Evolutionary conservation across 2,888 invertebrate species (phyloP).

Genomic region (Leptopterna dolabrata): DNA sequence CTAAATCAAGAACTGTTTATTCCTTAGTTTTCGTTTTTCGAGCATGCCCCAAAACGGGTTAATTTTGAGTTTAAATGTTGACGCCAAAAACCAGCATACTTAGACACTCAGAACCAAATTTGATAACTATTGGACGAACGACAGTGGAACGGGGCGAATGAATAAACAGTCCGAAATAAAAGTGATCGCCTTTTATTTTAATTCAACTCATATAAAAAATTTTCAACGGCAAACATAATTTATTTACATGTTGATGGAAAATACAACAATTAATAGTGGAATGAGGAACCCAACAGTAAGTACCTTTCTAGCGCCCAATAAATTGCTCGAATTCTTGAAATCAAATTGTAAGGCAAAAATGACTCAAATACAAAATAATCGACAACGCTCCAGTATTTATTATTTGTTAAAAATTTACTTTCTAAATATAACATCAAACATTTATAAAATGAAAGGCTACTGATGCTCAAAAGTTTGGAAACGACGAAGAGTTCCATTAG

Average conservation of each 20-base stretch:
- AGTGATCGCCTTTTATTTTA: conserved; percentile 34
- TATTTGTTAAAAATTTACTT: neutral
- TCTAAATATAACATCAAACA: conserved; percentile 38
- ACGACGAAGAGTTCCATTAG: neutral
- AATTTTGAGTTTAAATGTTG: too few species aligned
- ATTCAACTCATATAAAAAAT: conserved; percentile 50
- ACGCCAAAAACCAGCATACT: too few species aligned
- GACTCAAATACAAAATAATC: neutral
- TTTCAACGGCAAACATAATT: conserved; percentile 53
- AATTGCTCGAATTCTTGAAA: neutral
- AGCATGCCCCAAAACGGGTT: too few species aligned
- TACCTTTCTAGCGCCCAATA: neutral
- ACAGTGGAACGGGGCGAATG: neutral
- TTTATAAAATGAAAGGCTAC: conserved; percentile 42
- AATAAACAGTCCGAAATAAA: conserved; percentile 16
- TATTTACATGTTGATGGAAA: conserved; percentile 41
- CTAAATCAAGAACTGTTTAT: too few species aligned
- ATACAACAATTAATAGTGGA: conserved; percentile 39
- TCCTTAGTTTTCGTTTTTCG: too few species aligned
- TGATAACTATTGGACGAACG: neutral
- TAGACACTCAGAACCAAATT: neutral
- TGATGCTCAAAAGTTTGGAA: neutral
- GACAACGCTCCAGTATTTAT: neutral
- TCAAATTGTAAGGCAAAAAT: neutral
- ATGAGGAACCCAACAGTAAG: conserved; percentile 45